Percentiles rank a stretch among this genome's conserved stretches.
Conservation (phyloP, 2,888 invertebrate species). For the Hymenopus coronatus region DNA sequence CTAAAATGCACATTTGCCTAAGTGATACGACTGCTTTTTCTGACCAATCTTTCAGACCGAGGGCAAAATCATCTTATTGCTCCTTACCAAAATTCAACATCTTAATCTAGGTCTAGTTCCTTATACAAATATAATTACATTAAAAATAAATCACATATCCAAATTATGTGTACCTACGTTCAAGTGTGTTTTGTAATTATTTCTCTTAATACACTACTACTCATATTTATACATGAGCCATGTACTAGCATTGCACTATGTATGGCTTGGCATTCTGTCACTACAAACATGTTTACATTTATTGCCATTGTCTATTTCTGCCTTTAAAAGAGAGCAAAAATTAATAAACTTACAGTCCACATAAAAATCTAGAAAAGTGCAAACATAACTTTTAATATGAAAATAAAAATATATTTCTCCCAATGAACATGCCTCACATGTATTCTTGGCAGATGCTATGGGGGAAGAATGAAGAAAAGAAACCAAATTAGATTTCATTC, state of each 20-base stretch:
- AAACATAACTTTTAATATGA: not conserved
- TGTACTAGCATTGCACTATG: not conserved
- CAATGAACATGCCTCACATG: not conserved
- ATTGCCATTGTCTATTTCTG: conserved; percentile 15
- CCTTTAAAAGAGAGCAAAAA: not conserved
- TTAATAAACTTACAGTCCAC: not conserved
- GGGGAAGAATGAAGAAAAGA: not conserved
- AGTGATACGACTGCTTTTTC: not conserved
- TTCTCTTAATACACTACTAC: not conserved
- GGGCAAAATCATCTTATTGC: not conserved
- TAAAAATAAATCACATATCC: not conserved
- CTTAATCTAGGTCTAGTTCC: not conserved
- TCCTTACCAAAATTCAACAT: not conserved
- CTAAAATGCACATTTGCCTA: not conserved
- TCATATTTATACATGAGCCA: not conserved
- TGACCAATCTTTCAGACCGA: not conserved
- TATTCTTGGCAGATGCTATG: not conserved
- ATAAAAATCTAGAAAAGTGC: not conserved
- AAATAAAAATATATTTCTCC: not conserved
- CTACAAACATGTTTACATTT: not conserved
- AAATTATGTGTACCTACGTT: not conserved
- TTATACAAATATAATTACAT: not conserved
- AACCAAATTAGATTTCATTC: not conserved
- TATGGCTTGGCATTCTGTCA: not conserved
- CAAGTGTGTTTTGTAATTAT: not conserved